phyloP scores from a whole-genome alignment of 2,888 invertebrate genomes.

The Himalopsyche tibetana region DNA sequence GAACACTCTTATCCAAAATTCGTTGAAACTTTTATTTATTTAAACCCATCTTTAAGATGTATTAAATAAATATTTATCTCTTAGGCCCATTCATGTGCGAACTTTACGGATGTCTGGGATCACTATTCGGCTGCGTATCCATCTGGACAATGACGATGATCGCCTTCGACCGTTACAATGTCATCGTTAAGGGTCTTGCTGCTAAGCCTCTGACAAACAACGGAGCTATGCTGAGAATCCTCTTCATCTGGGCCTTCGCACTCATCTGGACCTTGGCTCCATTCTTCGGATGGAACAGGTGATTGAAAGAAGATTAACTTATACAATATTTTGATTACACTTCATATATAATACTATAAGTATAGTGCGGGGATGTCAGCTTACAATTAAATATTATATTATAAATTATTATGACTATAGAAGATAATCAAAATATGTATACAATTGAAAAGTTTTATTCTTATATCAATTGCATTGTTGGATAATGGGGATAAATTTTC shows the following conservation, averaged over 20 bases:
- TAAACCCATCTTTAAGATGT: background rate
- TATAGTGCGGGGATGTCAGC: too few relatives aligned
- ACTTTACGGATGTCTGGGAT: slow-evolving; percentile 90
- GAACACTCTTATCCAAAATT: too few relatives aligned
- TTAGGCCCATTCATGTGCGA: slow-evolving; percentile 89
- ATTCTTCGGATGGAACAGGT: slow-evolving; percentile 91
- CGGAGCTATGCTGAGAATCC: slow-evolving; percentile 85
- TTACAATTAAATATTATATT: too few relatives aligned
- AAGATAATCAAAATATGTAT: too few relatives aligned
- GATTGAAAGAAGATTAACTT: slow-evolving; percentile 47
- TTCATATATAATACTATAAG: too few relatives aligned
- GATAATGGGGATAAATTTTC: too few relatives aligned
- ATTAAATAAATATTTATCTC: background rate
- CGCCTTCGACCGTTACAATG: slow-evolving; percentile 94
- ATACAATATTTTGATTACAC: too few relatives aligned
- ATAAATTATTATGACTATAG: too few relatives aligned
- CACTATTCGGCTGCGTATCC: slow-evolving; percentile 91
- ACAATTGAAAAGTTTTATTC: too few relatives aligned
- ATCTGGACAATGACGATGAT: slow-evolving; percentile 97
- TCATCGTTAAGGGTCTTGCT: slow-evolving; percentile 93
- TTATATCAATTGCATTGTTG: too few relatives aligned
- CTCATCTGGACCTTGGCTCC: slow-evolving; percentile 89
- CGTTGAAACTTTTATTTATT: background rate
- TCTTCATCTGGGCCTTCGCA: slow-evolving; percentile 87
- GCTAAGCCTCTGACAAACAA: slow-evolving; percentile 90